phyloP scores from a whole-genome alignment of 2,113 vertebrate genomes.

The Bubo bubo region DNA sequence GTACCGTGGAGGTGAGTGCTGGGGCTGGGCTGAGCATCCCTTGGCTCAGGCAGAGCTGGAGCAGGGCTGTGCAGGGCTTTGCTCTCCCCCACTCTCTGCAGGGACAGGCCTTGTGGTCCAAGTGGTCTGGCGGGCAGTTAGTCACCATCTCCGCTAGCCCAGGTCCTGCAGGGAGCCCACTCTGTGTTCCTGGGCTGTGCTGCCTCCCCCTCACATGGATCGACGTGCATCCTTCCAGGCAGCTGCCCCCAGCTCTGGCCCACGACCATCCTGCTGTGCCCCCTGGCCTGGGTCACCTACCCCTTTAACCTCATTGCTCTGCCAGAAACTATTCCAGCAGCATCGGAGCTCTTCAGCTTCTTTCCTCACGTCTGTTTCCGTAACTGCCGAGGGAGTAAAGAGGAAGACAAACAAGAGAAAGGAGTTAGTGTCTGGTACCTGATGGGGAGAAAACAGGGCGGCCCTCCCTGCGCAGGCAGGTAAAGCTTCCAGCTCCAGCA shows the following conservation, averaged over 20 bases:
- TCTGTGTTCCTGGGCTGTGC: neutral
- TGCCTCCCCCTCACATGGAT: neutral
- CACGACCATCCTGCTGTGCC: accelerated
- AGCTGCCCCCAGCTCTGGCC: neutral
- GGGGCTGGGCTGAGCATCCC: neutral
- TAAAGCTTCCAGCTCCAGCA: neutral
- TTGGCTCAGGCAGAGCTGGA: neutral
- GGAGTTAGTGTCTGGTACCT: neutral
- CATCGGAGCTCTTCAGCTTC: neutral
- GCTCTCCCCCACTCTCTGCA: accelerated
- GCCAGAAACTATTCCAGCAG: neutral
- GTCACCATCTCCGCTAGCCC: neutral
- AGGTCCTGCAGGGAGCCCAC: accelerated
- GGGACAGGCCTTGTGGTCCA: accelerated
- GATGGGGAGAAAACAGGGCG: neutral
- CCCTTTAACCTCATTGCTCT: neutral
- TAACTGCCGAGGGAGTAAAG: neutral
- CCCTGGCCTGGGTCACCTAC: neutral
- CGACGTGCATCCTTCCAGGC: neutral
- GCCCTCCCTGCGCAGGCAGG: neutral
- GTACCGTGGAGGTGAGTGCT: slow-evolving; percentile 89
- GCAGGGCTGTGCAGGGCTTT: neutral
- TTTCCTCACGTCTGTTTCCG: neutral
- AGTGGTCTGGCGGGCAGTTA: neutral
- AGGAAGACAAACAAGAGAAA: neutral